Percentiles rank a stretch among this genome's conserved stretches.
These are phyloP conservation scores for Andricus grossulariae DNA, from an alignment of 1,140 invertebrate genomes.

Conservation along the genomic window DNA sequence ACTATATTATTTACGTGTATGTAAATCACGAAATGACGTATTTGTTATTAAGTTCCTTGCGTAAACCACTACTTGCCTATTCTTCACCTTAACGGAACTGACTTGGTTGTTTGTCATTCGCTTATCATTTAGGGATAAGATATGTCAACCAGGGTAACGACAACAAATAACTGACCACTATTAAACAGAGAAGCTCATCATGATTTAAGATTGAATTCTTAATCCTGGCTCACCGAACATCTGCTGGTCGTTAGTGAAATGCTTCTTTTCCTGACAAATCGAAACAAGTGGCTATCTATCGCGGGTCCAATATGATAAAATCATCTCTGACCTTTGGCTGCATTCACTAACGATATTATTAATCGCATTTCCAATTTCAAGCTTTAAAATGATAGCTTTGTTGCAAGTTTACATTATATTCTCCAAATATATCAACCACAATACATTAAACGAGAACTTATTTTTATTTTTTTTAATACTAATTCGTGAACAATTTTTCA, in stretches of 20 bases:
- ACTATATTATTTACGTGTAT: not conserved
- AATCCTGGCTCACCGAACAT: too few relatives aligned
- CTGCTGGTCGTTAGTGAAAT: not conserved
- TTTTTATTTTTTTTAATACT: too few relatives aligned
- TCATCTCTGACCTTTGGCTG: too few relatives aligned
- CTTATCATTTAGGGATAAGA: constrained; percentile 43
- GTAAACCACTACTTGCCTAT: constrained; percentile 7
- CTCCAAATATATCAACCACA: too few relatives aligned
- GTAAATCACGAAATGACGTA: constrained; percentile 19
- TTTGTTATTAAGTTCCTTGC: constrained; percentile 11
- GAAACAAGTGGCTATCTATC: too few relatives aligned
- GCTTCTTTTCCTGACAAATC: not conserved
- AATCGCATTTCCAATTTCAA: too few relatives aligned
- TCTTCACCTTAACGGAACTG: constrained; percentile 19
- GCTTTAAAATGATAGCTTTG: too few relatives aligned
- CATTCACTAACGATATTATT: too few relatives aligned
- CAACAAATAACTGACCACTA: constrained; percentile 36
- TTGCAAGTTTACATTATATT: too few relatives aligned
- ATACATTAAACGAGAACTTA: too few relatives aligned
- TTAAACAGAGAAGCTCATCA: not conserved
- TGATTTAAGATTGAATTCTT: not conserved
- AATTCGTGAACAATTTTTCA: too few relatives aligned
- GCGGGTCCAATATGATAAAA: too few relatives aligned
- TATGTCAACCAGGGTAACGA: constrained; percentile 39
- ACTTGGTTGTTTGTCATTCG: constrained; percentile 38